A percentile compares a stretch with the other conserved stretches of the same genome.
Evolutionary conservation across 1,140 invertebrate species (phyloP).

Genomic region (Ostrea edulis): DNA sequence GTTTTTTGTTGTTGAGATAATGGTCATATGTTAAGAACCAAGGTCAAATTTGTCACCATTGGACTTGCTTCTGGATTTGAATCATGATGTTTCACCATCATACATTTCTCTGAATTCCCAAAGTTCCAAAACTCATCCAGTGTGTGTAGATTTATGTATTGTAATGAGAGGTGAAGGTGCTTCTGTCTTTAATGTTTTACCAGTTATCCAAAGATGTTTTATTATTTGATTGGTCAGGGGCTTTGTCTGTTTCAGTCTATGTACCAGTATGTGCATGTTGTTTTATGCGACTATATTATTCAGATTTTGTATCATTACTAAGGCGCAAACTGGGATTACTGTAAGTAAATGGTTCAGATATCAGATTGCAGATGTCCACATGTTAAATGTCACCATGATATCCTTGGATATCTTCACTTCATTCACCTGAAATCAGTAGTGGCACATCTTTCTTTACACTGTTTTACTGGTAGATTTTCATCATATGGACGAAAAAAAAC

Average conservation of each 20-base stretch:
- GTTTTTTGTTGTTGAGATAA: too few relatives aligned
- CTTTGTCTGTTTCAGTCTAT: not conserved
- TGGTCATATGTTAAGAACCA: too few relatives aligned
- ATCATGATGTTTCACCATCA: too few relatives aligned
- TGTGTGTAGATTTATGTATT: not conserved
- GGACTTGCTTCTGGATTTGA: too few relatives aligned
- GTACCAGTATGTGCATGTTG: not conserved
- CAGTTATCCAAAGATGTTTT: not conserved
- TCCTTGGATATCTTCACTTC: conserved; percentile 4
- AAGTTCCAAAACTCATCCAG: too few relatives aligned
- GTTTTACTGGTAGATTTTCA: not conserved
- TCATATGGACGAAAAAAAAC: not conserved
- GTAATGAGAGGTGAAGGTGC: not conserved
- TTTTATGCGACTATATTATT: conserved; percentile 8
- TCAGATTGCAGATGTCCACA: not conserved
- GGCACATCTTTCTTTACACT: not conserved
- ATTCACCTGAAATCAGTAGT: not conserved
- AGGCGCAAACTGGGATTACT: conserved; percentile 4
- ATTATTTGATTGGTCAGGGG: not conserved
- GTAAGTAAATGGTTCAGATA: conserved; percentile 27
- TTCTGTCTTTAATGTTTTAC: not conserved
- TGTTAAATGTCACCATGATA: conserved; percentile 24
- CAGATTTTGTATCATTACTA: conserved; percentile 17
- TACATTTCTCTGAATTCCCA: too few relatives aligned
- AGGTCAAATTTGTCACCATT: too few relatives aligned